Percentiles rank a stretch among this genome's conserved stretches.
These are phyloP conservation scores for Plectrocnemia conspersa DNA, from an alignment of 1,140 invertebrate species.

Conservation along the genomic window DNA sequence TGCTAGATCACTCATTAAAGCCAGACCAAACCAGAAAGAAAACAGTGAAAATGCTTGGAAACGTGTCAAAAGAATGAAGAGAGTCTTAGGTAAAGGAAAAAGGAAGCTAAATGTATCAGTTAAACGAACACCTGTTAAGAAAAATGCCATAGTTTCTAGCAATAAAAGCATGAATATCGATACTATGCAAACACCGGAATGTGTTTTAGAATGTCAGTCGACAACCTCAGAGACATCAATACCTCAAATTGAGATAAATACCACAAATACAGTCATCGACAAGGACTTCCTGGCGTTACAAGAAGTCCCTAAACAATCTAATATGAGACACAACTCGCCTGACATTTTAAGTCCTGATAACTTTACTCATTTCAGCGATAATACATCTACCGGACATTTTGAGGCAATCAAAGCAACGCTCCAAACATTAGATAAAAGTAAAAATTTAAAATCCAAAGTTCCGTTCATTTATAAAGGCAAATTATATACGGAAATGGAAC, in stretches of 20 bases:
- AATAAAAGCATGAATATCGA: no score
- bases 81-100: not conserved
- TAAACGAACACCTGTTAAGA: not conserved
- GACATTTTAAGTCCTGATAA: no score
- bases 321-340: no score
- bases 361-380: no score
- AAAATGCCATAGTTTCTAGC: no score
- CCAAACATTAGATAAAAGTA: no score
- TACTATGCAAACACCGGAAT: not conserved
- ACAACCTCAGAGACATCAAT: not conserved
- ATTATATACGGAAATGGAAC: no score
- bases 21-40: not conserved
- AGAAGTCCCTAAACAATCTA: not conserved
- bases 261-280: not conserved
- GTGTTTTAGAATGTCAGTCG: not conserved
- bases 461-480: no score
- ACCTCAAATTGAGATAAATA: not conserved
- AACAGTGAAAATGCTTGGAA: not conserved
- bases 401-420: no score
- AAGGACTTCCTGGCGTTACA: not conserved
- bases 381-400: no score
- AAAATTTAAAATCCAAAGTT: no score
- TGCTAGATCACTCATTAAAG: not conserved
- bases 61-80: constrained; percentile 9
- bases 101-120: constrained; percentile 17